These are phyloP conservation scores for Tinea pellionella DNA, from an alignment of 2,888 invertebrate species.

Conservation along the genomic window DNA sequence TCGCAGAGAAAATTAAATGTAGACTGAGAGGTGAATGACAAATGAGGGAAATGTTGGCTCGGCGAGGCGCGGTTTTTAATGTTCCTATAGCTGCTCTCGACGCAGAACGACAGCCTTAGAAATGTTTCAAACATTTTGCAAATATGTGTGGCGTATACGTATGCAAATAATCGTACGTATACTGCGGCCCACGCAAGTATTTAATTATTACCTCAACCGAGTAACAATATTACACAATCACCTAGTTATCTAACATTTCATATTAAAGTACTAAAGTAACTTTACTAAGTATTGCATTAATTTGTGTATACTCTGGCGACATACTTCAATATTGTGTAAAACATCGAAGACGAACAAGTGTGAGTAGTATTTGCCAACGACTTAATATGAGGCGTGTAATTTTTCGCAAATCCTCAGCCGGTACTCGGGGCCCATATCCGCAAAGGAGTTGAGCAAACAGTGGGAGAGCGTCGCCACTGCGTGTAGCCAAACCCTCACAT, in stretches of 20 bases:
- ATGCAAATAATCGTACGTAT: background rate
- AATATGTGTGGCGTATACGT: background rate
- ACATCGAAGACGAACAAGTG: background rate
- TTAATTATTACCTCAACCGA: background rate
- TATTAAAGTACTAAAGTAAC: too few species aligned
- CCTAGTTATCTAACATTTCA: background rate
- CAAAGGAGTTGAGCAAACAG: conserved; percentile 46
- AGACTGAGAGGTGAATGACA: conserved; percentile 34
- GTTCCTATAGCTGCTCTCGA: conserved; percentile 15
- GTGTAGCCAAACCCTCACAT: conserved; percentile 1
- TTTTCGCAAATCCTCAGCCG: conserved; percentile 41
- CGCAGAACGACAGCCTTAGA: conserved; percentile 10
- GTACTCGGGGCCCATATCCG: conserved; percentile 23
- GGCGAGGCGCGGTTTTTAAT: conserved; percentile 20
- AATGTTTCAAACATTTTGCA: background rate
- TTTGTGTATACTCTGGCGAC: too few species aligned
- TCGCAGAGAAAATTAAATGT: conserved; percentile 32
- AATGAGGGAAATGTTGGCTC: conserved; percentile 30
- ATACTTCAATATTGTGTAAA: background rate
- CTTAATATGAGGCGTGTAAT: conserved; percentile 48
- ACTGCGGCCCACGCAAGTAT: background rate
- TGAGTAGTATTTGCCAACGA: conserved; percentile 37
- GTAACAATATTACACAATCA: background rate
- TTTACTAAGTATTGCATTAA: too few species aligned
- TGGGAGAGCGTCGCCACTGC: conserved; percentile 10